These are phyloP conservation scores for Aphidius colemani DNA, from an alignment of 2,888 invertebrate genomes.

Conservation along the genomic window DNA sequence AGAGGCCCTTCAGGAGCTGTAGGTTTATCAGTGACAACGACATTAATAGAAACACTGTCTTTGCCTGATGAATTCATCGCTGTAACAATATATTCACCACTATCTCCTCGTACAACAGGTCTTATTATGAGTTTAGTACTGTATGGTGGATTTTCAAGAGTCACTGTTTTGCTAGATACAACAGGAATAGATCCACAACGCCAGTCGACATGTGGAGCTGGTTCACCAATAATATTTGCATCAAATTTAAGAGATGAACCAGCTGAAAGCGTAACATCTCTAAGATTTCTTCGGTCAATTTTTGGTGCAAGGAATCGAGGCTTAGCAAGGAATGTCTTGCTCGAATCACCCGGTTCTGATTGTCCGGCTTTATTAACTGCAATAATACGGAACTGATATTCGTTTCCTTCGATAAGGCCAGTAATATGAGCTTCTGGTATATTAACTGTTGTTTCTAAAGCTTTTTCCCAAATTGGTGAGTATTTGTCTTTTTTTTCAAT, in stretches of 20 bases:
- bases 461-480: conserved; percentile 92
- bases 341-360: conserved; percentile 87
- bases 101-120: conserved; percentile 79
- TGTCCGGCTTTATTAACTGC: conserved; percentile 95
- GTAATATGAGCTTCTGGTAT: conserved; percentile 80
- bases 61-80: conserved; percentile 88
- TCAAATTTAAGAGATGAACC: conserved; percentile 93
- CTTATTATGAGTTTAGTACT: conserved; percentile 85
- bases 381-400: conserved; percentile 94
- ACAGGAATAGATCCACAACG: conserved; percentile 82
- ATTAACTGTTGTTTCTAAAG: conserved; percentile 79
- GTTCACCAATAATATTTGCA: conserved; percentile 92
- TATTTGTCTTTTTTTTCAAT: conserved; percentile 92
- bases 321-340: conserved; percentile 84
- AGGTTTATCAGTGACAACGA: conserved; percentile 87
- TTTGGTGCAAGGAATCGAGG: conserved; percentile 91
- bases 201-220: conserved; percentile 93
- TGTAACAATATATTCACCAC: conserved; percentile 84
- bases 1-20: conserved; percentile 87
- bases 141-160: conserved; percentile 84
- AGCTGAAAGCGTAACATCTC: conserved; percentile 88
- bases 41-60: conserved; percentile 80
- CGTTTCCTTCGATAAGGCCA: conserved; percentile 92
- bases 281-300: conserved; percentile 90
- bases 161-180: conserved; percentile 71